These are phyloP conservation scores for Strigamia crassipes DNA, from an alignment of 2,888 invertebrate species.

Conservation along the genomic window DNA sequence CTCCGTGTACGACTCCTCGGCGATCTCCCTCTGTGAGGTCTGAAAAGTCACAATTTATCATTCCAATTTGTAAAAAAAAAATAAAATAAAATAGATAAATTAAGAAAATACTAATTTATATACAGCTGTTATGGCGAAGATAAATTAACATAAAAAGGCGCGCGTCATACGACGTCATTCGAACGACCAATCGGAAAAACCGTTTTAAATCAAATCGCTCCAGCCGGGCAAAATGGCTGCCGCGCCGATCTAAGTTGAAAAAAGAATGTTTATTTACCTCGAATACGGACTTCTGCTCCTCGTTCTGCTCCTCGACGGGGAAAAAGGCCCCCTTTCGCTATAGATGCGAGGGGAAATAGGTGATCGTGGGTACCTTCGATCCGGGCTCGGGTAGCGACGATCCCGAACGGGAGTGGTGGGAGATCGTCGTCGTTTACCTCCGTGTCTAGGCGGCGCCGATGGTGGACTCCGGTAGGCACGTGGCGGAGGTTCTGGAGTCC, in stretches of 20 bases:
- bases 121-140: neutral
- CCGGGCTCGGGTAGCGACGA: neutral
- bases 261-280: neutral
- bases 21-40: constrained; percentile 7
- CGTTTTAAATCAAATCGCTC: neutral
- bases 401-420: neutral
- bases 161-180: neutral
- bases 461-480: constrained; percentile 51
- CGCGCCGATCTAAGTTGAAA: neutral
- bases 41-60: neutral
- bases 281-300: constrained; percentile 45
- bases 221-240: neutral
- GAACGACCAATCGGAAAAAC: neutral
- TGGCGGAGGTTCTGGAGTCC: constrained; percentile 52
- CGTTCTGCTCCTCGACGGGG: constrained; percentile 27
- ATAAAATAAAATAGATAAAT: neutral
- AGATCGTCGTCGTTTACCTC: neutral
- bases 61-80: no score
- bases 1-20: constrained; percentile 45
- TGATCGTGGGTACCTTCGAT: constrained; percentile 44
- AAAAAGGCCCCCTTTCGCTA: constrained; percentile 1
- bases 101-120: no score
- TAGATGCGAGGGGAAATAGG: constrained; percentile 17
- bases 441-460: neutral
- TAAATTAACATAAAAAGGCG: neutral